Evolutionary conservation across 2,113 vertebrate genomes (phyloP).

Genomic region (Polypterus bichir): DNA sequence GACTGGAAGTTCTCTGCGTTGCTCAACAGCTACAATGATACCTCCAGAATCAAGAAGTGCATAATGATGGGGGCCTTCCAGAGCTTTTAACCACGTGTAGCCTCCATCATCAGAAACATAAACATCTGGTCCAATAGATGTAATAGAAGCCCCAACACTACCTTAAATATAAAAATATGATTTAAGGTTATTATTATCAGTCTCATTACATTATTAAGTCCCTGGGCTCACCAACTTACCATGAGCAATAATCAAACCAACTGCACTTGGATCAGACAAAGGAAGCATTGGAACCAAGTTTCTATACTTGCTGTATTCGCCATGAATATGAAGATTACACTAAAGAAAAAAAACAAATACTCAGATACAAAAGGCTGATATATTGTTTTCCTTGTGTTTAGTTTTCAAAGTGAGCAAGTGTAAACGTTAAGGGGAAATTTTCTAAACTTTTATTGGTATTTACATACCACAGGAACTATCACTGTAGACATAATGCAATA

Average conservation of each 20-base stretch:
- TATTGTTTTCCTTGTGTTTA: no score
- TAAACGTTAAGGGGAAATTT: no score
- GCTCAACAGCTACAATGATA: constrained; percentile 55
- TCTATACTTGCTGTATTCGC: constrained; percentile 51
- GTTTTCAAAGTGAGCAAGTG: no score
- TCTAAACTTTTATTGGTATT: no score
- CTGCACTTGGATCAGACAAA: constrained; percentile 44
- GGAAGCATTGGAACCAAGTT: constrained; percentile 47
- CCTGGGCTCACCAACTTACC: constrained; percentile 30
- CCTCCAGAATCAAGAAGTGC: constrained; percentile 61
- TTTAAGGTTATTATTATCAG: no score
- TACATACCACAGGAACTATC: no score
- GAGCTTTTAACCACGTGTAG: constrained; percentile 48
- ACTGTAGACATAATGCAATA: background rate
- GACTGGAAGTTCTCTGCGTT: constrained; percentile 36
- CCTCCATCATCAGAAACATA: constrained; percentile 59
- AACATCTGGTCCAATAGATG: constrained; percentile 45
- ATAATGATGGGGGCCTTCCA: constrained; percentile 56
- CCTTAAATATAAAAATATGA: constrained; percentile 27
- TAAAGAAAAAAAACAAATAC: constrained; percentile 19
- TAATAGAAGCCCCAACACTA: constrained; percentile 51
- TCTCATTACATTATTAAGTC: background rate
- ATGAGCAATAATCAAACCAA: constrained; percentile 55
- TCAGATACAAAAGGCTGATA: background rate
- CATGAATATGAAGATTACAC: constrained; percentile 62